phyloP scores from a whole-genome alignment of 1,140 invertebrate genomes.

The Scylla paramamosain region DNA sequence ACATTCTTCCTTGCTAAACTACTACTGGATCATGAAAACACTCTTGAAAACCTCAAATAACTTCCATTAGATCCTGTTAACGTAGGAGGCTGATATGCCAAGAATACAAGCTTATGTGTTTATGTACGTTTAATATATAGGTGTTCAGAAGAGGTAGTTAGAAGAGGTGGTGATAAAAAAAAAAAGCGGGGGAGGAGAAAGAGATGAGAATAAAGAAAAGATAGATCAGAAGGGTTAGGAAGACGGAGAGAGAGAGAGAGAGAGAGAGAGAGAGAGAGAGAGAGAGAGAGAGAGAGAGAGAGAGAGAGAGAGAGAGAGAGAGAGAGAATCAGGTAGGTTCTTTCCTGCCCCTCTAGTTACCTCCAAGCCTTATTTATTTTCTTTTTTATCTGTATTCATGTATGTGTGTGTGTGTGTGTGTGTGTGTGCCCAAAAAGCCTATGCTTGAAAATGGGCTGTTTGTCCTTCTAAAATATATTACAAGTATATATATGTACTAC shows the following conservation, averaged over 20 bases:
- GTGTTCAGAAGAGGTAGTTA: neutral
- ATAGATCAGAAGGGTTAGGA: neutral
- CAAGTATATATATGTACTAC: too few species aligned
- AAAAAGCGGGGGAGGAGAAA: too few species aligned
- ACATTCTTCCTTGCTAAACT: too few species aligned
- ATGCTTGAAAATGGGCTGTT: too few species aligned
- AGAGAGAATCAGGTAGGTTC: neutral
- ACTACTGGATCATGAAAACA: neutral
- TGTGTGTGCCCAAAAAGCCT: too few species aligned
- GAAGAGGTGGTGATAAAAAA: too few species aligned
- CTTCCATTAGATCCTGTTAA: neutral
- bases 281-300: neutral
- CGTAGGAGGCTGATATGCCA: neutral
- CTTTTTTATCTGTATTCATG: too few species aligned
- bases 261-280: neutral
- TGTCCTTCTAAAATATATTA: too few species aligned
- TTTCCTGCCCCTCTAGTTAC: too few species aligned
- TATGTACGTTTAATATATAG: neutral
- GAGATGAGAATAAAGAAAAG: neutral
- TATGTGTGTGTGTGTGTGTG: too few species aligned
- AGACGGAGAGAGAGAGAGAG: neutral
- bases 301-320: slow-evolving; percentile 28
- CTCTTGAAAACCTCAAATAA: neutral
- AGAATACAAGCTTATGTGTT: neutral
- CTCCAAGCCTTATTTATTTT: too few species aligned